Conservation (phyloP, 1,140 invertebrate species). For the Teleopsis dalmanni region DNA sequence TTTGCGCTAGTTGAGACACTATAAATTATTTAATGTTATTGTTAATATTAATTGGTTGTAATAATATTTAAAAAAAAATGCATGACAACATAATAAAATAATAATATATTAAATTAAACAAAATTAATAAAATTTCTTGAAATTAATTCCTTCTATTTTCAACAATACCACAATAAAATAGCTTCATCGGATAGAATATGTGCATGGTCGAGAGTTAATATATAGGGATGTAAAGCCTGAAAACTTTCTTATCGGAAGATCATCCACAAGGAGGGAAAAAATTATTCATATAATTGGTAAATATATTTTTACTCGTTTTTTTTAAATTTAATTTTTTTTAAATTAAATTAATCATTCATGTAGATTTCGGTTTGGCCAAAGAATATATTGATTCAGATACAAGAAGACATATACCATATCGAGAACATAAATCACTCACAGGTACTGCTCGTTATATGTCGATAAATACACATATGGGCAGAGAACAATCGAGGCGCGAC, state of each 20-base stretch:
- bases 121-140: too few relatives aligned
- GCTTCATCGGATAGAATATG: constrained; percentile 98
- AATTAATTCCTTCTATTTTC: background rate
- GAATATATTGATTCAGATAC: constrained; percentile 99
- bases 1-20: constrained; percentile 15
- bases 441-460: constrained; percentile 99
- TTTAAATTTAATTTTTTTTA: background rate
- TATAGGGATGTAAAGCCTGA: constrained; percentile 99
- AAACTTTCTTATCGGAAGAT: constrained; percentile 99
- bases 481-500: constrained; percentile 98
- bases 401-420: constrained; percentile 99
- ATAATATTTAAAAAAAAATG: background rate
- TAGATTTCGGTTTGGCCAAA: constrained; percentile 99
- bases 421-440: constrained; percentile 99
- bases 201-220: constrained; percentile 98
- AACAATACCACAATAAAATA: constrained; percentile 38
- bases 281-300: constrained; percentile 97
- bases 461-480: constrained; percentile 99
- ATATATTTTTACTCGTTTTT: constrained; percentile 18
- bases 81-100: too few relatives aligned
- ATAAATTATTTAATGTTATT: constrained; percentile 4
- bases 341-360: constrained; percentile 25
- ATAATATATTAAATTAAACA: too few relatives aligned
- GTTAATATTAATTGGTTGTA: too few relatives aligned
- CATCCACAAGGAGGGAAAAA: constrained; percentile 96